Conservation (phyloP, 2,888 invertebrate genomes). For the Mamestra brassicae region DNA sequence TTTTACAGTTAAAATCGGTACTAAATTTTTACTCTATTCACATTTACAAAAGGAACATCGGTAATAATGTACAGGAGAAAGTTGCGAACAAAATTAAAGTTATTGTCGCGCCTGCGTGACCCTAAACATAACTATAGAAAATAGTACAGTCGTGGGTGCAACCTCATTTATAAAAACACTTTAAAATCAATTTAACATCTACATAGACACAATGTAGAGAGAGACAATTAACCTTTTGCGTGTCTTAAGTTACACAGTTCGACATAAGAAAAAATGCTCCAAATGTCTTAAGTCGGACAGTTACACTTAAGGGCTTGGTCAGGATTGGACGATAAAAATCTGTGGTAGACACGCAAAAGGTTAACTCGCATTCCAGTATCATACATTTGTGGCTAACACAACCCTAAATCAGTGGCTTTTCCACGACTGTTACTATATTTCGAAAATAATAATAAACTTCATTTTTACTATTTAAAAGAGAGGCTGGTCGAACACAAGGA, state of each 20-base stretch:
- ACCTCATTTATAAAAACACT: conserved; percentile 13
- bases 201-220: conserved; percentile 19
- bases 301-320: no score
- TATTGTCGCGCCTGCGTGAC: conserved; percentile 35
- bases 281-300: no score
- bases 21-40: conserved; percentile 84
- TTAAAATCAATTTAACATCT: conserved; percentile 33
- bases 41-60: conserved; percentile 63
- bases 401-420: conserved; percentile 28
- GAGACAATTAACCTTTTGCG: no score
- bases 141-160: conserved; percentile 43
- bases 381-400: conserved; percentile 37
- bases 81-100: conserved; percentile 41
- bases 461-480: conserved; percentile 31
- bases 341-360: no score
- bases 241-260: no score
- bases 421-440: conserved; percentile 43
- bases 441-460: conserved; percentile 15
- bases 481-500: conserved; percentile 31
- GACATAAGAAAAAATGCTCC: no score
- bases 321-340: no score
- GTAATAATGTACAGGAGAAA: conserved; percentile 58
- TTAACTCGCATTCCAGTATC: conserved; percentile 36
- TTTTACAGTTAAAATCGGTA: conserved; percentile 83
- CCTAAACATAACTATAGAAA: conserved; percentile 30